phyloP scores from a whole-genome alignment of 2,113 vertebrate genomes.

The Hepsetus odoe region DNA sequence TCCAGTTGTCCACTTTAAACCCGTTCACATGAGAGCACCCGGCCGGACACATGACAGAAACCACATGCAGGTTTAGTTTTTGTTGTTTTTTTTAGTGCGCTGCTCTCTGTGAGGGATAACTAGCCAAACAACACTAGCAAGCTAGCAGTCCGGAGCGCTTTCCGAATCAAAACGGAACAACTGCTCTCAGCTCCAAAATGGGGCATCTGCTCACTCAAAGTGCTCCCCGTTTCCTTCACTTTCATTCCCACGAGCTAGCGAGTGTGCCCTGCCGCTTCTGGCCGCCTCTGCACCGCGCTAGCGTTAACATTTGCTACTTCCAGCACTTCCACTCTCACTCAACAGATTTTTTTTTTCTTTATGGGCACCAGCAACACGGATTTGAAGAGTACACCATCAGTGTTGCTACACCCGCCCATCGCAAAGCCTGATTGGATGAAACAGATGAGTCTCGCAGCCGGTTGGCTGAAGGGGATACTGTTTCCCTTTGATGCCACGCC shows the following conservation, averaged over 20 bases:
- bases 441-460: neutral
- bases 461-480: conserved; percentile 1
- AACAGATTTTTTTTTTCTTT: conserved; percentile 44
- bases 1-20: conserved; percentile 99
- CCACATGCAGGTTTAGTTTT: conserved; percentile 71
- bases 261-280: neutral
- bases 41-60: conserved; percentile 88
- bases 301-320: conserved; percentile 34
- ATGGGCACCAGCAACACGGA: conserved; percentile 33
- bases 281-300: neutral
- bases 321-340: conserved; percentile 27
- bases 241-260: conserved; percentile 4
- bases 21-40: conserved; percentile 93
- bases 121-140: conserved; percentile 35
- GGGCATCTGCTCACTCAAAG: neutral
- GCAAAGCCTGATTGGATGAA: conserved; percentile 1
- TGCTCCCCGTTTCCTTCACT: conserved; percentile 6
- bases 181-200: conserved; percentile 11
- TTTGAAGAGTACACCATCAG: conserved; percentile 31
- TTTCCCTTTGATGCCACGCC: conserved; percentile 31
- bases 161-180: conserved; percentile 29
- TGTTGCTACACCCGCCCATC: neutral
- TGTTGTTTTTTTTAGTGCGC: too few species aligned
- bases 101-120: conserved; percentile 55
- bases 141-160: conserved; percentile 16